Percentiles rank a stretch among this genome's conserved stretches.
phyloP scores from a whole-genome alignment of 1,140 invertebrate species.

The Rhyzopertha dominica region DNA sequence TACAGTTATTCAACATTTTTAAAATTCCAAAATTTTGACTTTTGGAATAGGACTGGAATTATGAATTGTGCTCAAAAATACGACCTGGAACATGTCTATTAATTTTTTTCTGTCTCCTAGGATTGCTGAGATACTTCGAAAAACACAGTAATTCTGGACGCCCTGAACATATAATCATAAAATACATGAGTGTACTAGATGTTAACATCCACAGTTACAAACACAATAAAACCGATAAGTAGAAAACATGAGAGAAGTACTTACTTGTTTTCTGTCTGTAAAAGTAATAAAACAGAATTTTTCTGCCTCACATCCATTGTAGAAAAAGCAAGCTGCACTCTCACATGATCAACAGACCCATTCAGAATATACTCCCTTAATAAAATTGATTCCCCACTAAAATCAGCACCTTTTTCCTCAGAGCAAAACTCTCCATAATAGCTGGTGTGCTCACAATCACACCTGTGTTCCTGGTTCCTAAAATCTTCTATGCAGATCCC shows the following conservation, averaged over 20 bases:
- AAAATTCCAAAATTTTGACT: no score
- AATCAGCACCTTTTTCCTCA: constrained; percentile 80
- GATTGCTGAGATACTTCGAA: no score
- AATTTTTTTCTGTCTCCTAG: background rate
- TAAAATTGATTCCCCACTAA: constrained; percentile 77
- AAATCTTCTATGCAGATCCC: constrained; percentile 88
- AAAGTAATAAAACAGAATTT: constrained; percentile 67
- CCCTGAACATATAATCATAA: no score
- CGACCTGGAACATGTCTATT: background rate
- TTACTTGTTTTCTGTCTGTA: constrained; percentile 79
- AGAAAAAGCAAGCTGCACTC: constrained; percentile 77
- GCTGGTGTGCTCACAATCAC: constrained; percentile 83
- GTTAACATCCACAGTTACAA: background rate
- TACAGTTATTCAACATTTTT: no score
- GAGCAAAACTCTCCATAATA: constrained; percentile 76
- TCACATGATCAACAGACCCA: constrained; percentile 66
- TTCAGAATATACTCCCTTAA: constrained; percentile 68
- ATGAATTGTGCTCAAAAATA: no score
- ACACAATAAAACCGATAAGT: constrained; percentile 1
- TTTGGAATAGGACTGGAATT: no score
- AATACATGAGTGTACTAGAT: constrained; percentile 7
- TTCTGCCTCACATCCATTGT: constrained; percentile 69
- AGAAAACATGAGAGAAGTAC: constrained; percentile 22
- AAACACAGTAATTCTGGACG: no score
- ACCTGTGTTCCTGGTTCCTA: constrained; percentile 73